phyloP scores from a whole-genome alignment of 2,888 invertebrate species.

The Perdita meconis region DNA sequence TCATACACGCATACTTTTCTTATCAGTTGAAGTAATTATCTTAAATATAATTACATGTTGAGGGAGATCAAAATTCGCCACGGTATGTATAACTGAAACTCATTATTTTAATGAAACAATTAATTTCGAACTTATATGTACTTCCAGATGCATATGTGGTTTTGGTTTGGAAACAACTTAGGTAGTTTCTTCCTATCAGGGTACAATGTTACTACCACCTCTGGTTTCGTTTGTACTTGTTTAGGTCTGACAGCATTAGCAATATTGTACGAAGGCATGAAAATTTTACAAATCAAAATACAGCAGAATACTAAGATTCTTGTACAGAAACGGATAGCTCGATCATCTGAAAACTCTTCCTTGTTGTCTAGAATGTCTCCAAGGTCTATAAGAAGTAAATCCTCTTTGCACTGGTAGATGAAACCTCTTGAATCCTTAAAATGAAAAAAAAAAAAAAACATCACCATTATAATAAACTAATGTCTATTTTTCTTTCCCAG shows the following conservation, averaged over 20 bases:
- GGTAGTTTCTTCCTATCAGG: conserved; percentile 88
- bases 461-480: neutral
- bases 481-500: conserved; percentile 58
- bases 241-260: conserved; percentile 86
- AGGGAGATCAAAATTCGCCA: conserved; percentile 7
- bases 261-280: conserved; percentile 87
- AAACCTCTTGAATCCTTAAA: neutral
- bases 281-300: conserved; percentile 84
- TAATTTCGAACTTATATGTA: neutral
- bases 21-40: conserved; percentile 62
- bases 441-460: neutral
- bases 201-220: conserved; percentile 84
- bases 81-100: conserved; percentile 34
- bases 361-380: conserved; percentile 80
- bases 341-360: conserved; percentile 84
- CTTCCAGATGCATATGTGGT: conserved; percentile 87
- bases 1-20: conserved; percentile 40
- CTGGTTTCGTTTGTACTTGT: conserved; percentile 87
- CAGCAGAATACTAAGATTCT: conserved; percentile 82
- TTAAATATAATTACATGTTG: conserved; percentile 12
- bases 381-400: conserved; percentile 50
- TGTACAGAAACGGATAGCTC: conserved; percentile 78
- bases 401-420: conserved; percentile 73
- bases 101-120: neutral
- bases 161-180: conserved; percentile 88